Percentiles rank a stretch among this genome's conserved stretches.
Conservation (phyloP, 1,140 invertebrate species). For the Leptopilina clavipes region DNA sequence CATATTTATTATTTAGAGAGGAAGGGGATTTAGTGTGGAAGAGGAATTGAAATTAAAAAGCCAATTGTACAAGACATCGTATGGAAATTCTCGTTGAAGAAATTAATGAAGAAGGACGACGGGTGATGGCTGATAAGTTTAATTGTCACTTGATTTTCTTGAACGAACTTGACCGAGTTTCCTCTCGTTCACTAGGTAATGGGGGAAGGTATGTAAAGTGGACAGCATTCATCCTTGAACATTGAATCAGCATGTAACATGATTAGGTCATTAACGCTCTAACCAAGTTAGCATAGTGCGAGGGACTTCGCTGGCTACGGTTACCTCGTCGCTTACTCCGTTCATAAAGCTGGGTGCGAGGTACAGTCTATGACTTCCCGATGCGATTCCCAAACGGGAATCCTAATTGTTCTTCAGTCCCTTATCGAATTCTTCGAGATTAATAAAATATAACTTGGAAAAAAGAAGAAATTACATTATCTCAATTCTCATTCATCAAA, state of each 20-base stretch:
- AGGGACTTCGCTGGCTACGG: slow-evolving; percentile 70
- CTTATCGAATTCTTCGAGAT: neutral
- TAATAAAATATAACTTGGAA: too few relatives aligned
- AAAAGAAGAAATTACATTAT: neutral
- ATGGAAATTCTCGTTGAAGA: too few relatives aligned
- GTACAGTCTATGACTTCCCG: slow-evolving; percentile 13
- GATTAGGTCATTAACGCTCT: slow-evolving; percentile 74
- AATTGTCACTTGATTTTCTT: slow-evolving; percentile 54
- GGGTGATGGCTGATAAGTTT: slow-evolving; percentile 43
- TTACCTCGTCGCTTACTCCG: slow-evolving; percentile 66
- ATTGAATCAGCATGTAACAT: slow-evolving; percentile 76
- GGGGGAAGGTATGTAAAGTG: slow-evolving; percentile 74
- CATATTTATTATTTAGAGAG: too few relatives aligned
- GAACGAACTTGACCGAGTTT: slow-evolving; percentile 73
- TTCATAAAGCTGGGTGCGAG: slow-evolving; percentile 61
- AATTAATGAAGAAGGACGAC: slow-evolving; percentile 44
- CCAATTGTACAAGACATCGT: too few relatives aligned
- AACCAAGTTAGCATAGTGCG: slow-evolving; percentile 75
- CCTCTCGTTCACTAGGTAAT: slow-evolving; percentile 66
- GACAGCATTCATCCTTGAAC: slow-evolving; percentile 75
- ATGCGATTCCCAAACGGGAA: slow-evolving; percentile 21
- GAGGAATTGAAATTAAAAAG: too few relatives aligned
- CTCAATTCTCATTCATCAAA: neutral
- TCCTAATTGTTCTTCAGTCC: slow-evolving; percentile 1
- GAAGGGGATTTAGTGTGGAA: too few relatives aligned